Evolutionary conservation across 2,113 vertebrate species (phyloP).

Genomic region (Pangasianodon hypophthalmus): DNA sequence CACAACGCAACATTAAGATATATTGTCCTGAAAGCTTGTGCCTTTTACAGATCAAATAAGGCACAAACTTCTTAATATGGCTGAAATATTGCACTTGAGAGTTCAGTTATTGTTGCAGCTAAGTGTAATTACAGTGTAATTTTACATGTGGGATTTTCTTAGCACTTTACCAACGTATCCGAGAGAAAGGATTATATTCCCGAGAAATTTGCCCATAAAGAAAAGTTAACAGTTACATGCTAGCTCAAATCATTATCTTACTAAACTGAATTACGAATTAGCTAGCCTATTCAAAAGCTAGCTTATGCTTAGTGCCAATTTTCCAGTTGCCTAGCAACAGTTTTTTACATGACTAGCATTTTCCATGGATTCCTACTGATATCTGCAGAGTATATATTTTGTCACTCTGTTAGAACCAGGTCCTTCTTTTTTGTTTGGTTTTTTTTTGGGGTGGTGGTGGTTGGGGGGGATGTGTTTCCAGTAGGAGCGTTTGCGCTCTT

Average conservation of each 20-base stretch:
- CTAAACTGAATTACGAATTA: neutral
- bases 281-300: neutral
- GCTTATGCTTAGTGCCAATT: neutral
- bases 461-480: neutral
- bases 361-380: neutral
- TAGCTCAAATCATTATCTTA: neutral
- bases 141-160: neutral
- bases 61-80: neutral
- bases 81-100: neutral
- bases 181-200: neutral
- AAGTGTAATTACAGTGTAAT: neutral
- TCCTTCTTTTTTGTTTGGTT: neutral
- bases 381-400: neutral
- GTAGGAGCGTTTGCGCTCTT: constrained; percentile 52
- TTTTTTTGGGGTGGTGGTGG: neutral
- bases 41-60: neutral
- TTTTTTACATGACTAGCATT: neutral
- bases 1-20: neutral
- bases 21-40: neutral
- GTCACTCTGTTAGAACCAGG: neutral
- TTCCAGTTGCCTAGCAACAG: neutral
- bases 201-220: neutral
- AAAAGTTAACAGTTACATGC: neutral
- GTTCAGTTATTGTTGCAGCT: neutral
- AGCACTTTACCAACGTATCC: neutral